Conservation (phyloP, 2,888 invertebrate species). For the Epinotia ramella region DNA sequence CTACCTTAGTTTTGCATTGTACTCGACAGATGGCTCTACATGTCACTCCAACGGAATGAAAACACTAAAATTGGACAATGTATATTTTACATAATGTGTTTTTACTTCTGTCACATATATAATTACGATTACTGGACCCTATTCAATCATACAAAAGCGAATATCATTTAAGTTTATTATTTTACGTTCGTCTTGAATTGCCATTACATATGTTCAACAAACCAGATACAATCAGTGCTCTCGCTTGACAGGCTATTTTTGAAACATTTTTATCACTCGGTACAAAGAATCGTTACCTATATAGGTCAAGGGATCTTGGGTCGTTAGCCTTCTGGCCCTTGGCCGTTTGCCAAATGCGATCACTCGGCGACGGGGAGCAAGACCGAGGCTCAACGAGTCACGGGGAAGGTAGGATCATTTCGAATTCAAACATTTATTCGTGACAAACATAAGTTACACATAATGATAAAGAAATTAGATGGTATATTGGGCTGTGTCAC, state of each 20-base stretch:
- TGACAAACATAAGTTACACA: too few species aligned
- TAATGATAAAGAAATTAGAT: too few species aligned
- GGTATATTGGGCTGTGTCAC: too few species aligned
- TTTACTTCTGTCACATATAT: background rate
- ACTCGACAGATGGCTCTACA: too few species aligned
- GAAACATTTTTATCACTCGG: slow-evolving; percentile 23
- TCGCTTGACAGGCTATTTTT: slow-evolving; percentile 14
- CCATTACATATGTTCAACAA: background rate
- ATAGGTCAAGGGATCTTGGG: slow-evolving; percentile 41
- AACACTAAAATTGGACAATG: too few species aligned
- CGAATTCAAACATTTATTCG: too few species aligned
- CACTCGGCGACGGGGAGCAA: background rate
- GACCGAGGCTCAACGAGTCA: slow-evolving; percentile 17
- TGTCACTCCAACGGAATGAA: too few species aligned
- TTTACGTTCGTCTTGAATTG: background rate
- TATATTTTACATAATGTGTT: too few species aligned
- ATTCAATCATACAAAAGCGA: background rate
- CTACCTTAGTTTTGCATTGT: too few species aligned
- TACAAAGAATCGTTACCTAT: slow-evolving; percentile 24
- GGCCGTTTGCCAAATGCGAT: slow-evolving; percentile 19
- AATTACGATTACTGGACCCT: background rate
- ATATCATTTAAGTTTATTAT: background rate
- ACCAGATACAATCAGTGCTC: background rate
- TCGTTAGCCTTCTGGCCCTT: slow-evolving; percentile 32
- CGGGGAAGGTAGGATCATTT: background rate